Percentiles rank a stretch among this genome's conserved stretches.
phyloP scores from a whole-genome alignment of 2,888 invertebrate genomes.

The Synanthedon myopaeformis region DNA sequence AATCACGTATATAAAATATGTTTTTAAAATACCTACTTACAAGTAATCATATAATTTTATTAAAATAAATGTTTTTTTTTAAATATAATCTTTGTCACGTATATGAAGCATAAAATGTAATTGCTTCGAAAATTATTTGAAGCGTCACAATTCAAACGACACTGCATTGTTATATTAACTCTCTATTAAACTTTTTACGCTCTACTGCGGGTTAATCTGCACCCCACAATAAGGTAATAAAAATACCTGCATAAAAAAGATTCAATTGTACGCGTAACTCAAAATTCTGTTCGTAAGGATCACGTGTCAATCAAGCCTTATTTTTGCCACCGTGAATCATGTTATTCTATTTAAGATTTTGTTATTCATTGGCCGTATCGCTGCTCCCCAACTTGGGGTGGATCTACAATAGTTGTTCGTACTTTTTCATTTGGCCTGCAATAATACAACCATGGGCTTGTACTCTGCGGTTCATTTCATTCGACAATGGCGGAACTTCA shows the following conservation, averaged over 20 bases:
- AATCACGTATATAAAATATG: no score
- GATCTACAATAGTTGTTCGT: slow-evolving; percentile 30
- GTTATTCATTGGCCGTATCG: slow-evolving; percentile 63
- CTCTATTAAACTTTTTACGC: slow-evolving; percentile 58
- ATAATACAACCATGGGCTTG: not conserved
- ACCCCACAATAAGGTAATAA: slow-evolving; percentile 52
- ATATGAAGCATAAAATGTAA: no score
- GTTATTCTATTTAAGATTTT: slow-evolving; percentile 58
- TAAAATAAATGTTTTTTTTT: no score
- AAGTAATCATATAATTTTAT: no score
- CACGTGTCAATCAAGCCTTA: slow-evolving; percentile 64
- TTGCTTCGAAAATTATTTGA: no score
- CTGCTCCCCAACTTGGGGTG: slow-evolving; percentile 28
- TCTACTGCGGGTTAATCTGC: slow-evolving; percentile 48
- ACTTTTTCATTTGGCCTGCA: not conserved
- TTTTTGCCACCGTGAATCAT: slow-evolving; percentile 46
- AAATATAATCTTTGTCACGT: no score
- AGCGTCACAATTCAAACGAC: not conserved
- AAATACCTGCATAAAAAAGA: slow-evolving; percentile 42
- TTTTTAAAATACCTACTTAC: no score
- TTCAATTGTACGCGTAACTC: slow-evolving; percentile 40
- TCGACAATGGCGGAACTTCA: not conserved
- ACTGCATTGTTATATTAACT: slow-evolving; percentile 41
- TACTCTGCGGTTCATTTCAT: slow-evolving; percentile 3
- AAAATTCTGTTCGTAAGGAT: slow-evolving; percentile 45